Evolutionary conservation across 1,140 invertebrate species (phyloP).

Genomic region (Drosophila lacertosa): DNA sequence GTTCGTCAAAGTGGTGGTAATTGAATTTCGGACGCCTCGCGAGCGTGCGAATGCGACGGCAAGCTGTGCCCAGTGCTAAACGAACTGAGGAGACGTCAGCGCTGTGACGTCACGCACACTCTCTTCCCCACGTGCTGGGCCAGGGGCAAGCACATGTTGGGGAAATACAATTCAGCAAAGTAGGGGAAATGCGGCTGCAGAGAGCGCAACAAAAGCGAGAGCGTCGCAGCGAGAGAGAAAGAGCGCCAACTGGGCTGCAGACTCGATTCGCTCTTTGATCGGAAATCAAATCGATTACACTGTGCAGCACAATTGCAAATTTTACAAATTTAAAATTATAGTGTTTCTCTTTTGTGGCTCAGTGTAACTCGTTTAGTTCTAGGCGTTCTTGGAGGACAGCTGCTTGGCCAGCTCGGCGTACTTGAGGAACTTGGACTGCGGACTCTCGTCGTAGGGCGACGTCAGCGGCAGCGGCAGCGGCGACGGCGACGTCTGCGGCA

Average conservation of each 20-base stretch:
- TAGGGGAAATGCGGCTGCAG: conserved; percentile 49
- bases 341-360: background rate
- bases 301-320: background rate
- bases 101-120: conserved; percentile 56
- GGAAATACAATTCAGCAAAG: background rate
- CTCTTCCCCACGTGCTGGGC: background rate
- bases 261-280: conserved; percentile 40
- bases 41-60: conserved; percentile 55
- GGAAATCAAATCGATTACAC: conserved; percentile 44
- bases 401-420: conserved; percentile 98
- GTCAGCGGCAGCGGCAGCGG: conserved; percentile 77
- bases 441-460: conserved; percentile 93
- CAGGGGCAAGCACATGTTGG: conserved; percentile 8
- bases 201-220: conserved; percentile 12
- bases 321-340: no score
- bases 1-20: conserved; percentile 82
- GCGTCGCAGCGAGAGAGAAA: conserved; percentile 18
- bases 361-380: conserved; percentile 68
- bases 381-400: conserved; percentile 97
- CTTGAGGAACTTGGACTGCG: conserved; percentile 98
- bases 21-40: conserved; percentile 61
- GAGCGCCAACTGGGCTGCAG: conserved; percentile 7
- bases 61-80: conserved; percentile 55
- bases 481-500: conserved; percentile 61
- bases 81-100: conserved; percentile 28